Evolutionary conservation across 2,797 vertebrate genomes (phyloP).

Genomic region (Dermochelys coriacea): DNA sequence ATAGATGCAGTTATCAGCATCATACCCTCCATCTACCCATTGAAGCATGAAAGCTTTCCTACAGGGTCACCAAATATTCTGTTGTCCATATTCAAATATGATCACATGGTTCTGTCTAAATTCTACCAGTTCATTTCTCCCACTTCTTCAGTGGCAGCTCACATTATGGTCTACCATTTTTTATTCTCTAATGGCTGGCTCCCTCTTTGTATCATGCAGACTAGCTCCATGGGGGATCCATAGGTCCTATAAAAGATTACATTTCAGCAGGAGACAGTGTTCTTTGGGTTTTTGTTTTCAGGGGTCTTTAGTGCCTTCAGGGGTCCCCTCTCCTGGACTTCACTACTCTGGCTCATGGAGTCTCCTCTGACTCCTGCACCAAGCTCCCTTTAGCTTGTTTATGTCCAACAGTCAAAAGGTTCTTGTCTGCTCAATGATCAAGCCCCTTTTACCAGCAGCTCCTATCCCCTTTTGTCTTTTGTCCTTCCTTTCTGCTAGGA

Average conservation of each 20-base stretch:
- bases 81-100: not conserved
- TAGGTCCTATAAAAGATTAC: not conserved
- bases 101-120: not conserved
- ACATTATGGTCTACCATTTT: not conserved
- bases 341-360: not conserved
- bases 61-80: not conserved
- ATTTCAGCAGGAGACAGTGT: not conserved
- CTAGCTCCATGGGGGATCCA: not conserved
- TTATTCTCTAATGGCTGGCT: not conserved
- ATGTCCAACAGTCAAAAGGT: not conserved
- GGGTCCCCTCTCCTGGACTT: not conserved
- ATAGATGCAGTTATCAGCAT: not conserved
- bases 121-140: too few species aligned
- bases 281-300: too few species aligned
- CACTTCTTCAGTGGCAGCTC: too few species aligned
- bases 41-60: not conserved
- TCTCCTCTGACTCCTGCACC: not conserved
- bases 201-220: not conserved
- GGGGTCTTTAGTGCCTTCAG: not conserved
- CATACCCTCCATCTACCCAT: not conserved
- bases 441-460: not conserved
- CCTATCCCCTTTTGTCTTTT: not conserved
- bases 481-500: not conserved
- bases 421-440: not conserved
- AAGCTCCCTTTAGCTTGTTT: not conserved